Base-by-base conservation (phyloP, 92 coral and sea anemone genomes). In the Bergia puertoricense region DNA sequence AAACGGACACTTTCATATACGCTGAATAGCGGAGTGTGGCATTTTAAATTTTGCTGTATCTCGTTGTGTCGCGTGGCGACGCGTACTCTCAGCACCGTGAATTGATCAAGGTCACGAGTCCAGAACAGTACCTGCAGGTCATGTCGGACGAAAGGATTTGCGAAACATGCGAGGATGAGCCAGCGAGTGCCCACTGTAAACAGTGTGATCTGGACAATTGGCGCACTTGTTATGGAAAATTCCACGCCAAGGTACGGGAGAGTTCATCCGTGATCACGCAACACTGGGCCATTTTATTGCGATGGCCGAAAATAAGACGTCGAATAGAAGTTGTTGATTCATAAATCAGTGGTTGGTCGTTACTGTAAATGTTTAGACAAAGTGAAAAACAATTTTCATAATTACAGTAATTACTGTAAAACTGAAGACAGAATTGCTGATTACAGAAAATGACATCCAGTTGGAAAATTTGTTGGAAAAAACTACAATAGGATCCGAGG, bases 151-250 rank as follows among this genome's bases (percentile, higher is more conserved):
- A 37, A 79, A 56, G 89, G 77, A 48, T 86, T 54, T 86, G 89
- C 59, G 89, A 56, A 74, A 69, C 71, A 80, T 86, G 89, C 42
- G 89, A 76, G 41, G 59, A 86, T 37, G 73, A 86, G 38, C 74
- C 76, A 71, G 76, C 89, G 69, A 74, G 72, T 80, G 51, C 78
- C 48, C 78, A 86, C 82, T 86, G 89, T 69, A 75, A 80, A 23
- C 73, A 86, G 82, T 86, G 89, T 76, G 79, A 86, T 79, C 89
- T 86, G 82, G 78, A 75, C 81, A 69, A 86, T 86, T 86, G 89
- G 50, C 71, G 22, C 66, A 38, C 89, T 68, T 86, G 89, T 65
- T 73, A 86, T 74, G 88, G 80, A 69, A 69, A 69, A 22, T 69
- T 69, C 75, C 75, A 69, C 75, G 75, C 75, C 75, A 69, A 69